A percentile compares a stretch with the other conserved stretches of the same genome.
phyloP scores from a whole-genome alignment of 2,797 vertebrate genomes.

The Cynopterus sphinx region DNA sequence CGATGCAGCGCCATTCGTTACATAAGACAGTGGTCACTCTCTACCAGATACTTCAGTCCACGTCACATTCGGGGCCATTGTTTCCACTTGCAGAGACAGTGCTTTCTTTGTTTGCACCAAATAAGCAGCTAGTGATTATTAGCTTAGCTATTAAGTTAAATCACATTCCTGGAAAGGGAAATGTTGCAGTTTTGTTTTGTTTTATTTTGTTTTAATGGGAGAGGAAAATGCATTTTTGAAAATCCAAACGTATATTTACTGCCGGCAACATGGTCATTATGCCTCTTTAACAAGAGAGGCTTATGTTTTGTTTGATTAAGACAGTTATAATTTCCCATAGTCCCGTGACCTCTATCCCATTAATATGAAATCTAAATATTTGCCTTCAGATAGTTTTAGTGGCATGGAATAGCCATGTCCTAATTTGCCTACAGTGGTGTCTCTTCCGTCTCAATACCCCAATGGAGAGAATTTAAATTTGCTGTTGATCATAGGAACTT shows the following conservation, averaged over 20 bases:
- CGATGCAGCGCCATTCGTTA: slow-evolving; percentile 50
- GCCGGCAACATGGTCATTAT: neutral
- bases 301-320: slow-evolving; percentile 43
- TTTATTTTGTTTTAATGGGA: neutral
- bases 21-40: slow-evolving; percentile 73
- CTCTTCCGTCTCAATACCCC: neutral
- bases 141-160: slow-evolving; percentile 73
- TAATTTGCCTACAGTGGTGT: neutral
- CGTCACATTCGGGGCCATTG: slow-evolving; percentile 64
- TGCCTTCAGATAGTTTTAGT: neutral
- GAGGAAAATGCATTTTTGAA: slow-evolving; percentile 57
- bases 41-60: slow-evolving; percentile 71
- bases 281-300: slow-evolving; percentile 49
- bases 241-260: slow-evolving; percentile 42
- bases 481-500: neutral
- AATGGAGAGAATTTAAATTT: neutral
- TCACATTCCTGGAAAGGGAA: slow-evolving; percentile 74
- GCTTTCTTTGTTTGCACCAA: slow-evolving; percentile 75
- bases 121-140: slow-evolving; percentile 74
- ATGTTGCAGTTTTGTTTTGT: slow-evolving; percentile 59
- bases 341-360: neutral
- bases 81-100: slow-evolving; percentile 72
- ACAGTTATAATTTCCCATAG: slow-evolving; percentile 44
- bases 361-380: slow-evolving; percentile 51
- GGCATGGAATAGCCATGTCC: neutral